Percentiles rank a stretch among this genome's conserved stretches.
Evolutionary conservation across 2,113 vertebrate species (phyloP).

Genomic region (Brienomyrus brachyistius): DNA sequence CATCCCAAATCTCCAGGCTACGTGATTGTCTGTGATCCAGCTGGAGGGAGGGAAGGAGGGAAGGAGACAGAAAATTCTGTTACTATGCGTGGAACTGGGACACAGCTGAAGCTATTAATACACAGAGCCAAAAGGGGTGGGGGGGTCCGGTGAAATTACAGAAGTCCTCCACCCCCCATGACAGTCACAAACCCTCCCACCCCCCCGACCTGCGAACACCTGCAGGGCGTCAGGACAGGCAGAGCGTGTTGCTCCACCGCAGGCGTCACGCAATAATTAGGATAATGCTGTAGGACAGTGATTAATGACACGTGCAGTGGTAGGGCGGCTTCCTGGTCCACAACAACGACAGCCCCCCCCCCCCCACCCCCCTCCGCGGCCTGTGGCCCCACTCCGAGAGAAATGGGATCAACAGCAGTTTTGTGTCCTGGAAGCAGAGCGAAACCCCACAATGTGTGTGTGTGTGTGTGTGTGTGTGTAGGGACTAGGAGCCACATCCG

Average conservation of each 20-base stretch:
- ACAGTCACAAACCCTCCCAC: neutral
- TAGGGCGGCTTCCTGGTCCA: neutral
- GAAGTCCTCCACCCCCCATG: neutral
- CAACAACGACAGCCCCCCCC: neutral
- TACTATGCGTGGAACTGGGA: conserved; percentile 49
- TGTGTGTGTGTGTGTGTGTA: too few relatives aligned
- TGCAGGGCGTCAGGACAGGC: neutral
- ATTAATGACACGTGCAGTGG: neutral
- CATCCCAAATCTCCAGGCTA: conserved; percentile 78
- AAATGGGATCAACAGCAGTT: neutral
- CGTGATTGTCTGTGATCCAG: conserved; percentile 65
- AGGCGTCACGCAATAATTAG: neutral
- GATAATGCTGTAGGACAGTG: neutral
- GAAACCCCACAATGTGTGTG: neutral
- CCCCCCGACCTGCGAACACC: neutral
- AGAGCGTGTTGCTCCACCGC: neutral
- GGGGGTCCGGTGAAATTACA: neutral
- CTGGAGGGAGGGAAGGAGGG: conserved; percentile 46
- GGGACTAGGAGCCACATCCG: neutral
- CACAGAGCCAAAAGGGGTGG: conserved; percentile 14
- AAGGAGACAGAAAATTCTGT: conserved; percentile 43
- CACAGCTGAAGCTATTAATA: conserved; percentile 67
- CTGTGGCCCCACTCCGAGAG: neutral
- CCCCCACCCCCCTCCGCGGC: neutral
- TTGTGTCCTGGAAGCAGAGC: neutral